A percentile compares a stretch with the other conserved stretches of the same genome.
Conservation (phyloP, 2,888 invertebrate genomes). For the Megamerina dolium region DNA sequence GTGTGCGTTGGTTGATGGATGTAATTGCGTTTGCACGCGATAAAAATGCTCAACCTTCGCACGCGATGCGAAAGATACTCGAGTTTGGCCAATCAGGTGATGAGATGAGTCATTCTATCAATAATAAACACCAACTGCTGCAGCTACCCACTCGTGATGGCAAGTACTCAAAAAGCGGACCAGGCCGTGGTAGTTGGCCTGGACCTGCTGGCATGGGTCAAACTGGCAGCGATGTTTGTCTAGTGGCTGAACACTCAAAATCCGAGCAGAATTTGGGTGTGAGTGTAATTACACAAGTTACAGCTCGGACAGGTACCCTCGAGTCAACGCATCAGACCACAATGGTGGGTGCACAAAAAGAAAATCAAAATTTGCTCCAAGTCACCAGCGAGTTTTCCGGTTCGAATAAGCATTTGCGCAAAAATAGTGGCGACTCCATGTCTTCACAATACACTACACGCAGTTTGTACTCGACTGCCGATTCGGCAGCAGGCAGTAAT, state of each 20-base stretch:
- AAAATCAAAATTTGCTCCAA: constrained; percentile 26
- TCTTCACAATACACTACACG: constrained; percentile 54
- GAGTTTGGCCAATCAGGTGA: constrained; percentile 36
- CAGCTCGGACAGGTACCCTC: background rate
- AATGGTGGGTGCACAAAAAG: constrained; percentile 1
- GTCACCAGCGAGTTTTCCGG: constrained; percentile 22
- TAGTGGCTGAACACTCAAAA: constrained; percentile 69
- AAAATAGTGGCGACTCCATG: constrained; percentile 55
- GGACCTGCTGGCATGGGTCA: constrained; percentile 55
- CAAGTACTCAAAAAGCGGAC: constrained; percentile 69
- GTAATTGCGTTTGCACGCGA: constrained; percentile 91
- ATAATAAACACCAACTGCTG: constrained; percentile 39
- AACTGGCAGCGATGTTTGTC: constrained; percentile 13
- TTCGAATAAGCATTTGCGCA: constrained; percentile 49
- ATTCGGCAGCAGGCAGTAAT: constrained; percentile 30
- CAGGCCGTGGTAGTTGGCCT: constrained; percentile 80
- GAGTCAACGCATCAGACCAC: background rate
- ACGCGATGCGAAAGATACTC: constrained; percentile 45
- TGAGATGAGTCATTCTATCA: constrained; percentile 14
- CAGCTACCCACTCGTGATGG: constrained; percentile 56
- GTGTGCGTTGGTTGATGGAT: constrained; percentile 93
- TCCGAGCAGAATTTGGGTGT: constrained; percentile 65
- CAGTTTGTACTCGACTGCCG: constrained; percentile 47
- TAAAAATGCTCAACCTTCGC: constrained; percentile 51
- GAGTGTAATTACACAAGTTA: constrained; percentile 22